Evolutionary conservation across 2,113 vertebrate genomes (phyloP).

Genomic region (Columbina picui): DNA sequence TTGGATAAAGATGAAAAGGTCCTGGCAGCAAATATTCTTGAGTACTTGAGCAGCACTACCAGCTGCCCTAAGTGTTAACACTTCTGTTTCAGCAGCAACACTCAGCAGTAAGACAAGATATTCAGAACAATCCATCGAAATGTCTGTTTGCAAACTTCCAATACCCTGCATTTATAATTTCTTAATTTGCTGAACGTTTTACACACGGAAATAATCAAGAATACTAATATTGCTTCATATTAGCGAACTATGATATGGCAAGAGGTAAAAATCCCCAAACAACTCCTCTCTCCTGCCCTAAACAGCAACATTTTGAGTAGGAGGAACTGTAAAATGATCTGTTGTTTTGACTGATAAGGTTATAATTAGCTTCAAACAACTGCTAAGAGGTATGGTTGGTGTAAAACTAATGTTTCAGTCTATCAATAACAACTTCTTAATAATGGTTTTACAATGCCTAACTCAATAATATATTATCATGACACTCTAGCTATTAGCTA

Average conservation of each 20-base stretch:
- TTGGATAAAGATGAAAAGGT: neutral
- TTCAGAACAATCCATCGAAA: neutral
- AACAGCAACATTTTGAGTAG: neutral
- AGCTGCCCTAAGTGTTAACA: neutral
- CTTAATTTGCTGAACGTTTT: neutral
- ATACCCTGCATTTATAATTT: neutral
- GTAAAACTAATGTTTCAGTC: neutral
- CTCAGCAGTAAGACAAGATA: neutral
- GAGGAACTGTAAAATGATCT: neutral
- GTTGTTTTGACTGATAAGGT: neutral
- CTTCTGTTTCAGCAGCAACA: neutral
- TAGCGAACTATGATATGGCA: neutral
- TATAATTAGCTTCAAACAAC: neutral
- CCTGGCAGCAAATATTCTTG: neutral
- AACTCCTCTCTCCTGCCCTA: too few relatives aligned
- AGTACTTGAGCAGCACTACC: neutral
- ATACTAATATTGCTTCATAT: neutral
- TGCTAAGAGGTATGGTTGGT: neutral
- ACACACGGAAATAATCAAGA: neutral
- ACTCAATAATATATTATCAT: neutral
- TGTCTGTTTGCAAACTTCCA: neutral
- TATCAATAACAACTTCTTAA: neutral
- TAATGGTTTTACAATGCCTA: neutral
- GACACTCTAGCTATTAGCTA: neutral
- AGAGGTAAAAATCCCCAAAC: neutral